Evolutionary conservation across 2,888 invertebrate species (phyloP).

Genomic region (Troglohyphantes excavatus): DNA sequence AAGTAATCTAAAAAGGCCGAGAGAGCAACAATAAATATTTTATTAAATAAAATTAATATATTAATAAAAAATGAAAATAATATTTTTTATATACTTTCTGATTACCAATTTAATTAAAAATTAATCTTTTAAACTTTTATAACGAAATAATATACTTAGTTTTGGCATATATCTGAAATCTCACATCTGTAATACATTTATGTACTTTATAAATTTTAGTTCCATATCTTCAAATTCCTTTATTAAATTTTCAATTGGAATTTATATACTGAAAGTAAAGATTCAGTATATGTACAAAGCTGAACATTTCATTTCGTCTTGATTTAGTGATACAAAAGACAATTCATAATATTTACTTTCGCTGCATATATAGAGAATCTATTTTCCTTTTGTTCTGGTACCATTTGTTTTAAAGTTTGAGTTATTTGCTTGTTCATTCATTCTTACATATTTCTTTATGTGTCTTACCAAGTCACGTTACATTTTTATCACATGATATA

Average conservation of each 20-base stretch:
- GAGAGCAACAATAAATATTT: no score
- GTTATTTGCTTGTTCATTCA: background rate
- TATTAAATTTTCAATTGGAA: constrained; percentile 10
- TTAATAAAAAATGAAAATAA: no score
- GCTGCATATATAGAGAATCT: background rate
- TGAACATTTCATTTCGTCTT: constrained; percentile 38
- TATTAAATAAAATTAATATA: no score
- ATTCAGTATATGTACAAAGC: constrained; percentile 27
- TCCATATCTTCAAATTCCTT: background rate
- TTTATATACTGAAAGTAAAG: background rate
- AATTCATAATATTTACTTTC: background rate
- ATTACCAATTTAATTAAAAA: no score
- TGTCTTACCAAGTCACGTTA: background rate
- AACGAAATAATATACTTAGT: no score
- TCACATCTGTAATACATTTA: no score
- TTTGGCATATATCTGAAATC: no score
- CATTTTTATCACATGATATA: background rate
- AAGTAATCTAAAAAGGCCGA: no score
- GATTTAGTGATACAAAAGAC: constrained; percentile 43
- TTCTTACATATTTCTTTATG: background rate
- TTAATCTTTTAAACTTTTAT: no score
- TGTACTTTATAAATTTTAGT: no score
- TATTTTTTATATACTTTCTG: no score
- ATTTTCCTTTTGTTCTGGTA: background rate
- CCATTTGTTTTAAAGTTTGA: background rate